Percentiles rank a stretch among this genome's conserved stretches.
Evolutionary conservation across 2,113 vertebrate genomes (phyloP).

Genomic region (Ictalurus punctatus): DNA sequence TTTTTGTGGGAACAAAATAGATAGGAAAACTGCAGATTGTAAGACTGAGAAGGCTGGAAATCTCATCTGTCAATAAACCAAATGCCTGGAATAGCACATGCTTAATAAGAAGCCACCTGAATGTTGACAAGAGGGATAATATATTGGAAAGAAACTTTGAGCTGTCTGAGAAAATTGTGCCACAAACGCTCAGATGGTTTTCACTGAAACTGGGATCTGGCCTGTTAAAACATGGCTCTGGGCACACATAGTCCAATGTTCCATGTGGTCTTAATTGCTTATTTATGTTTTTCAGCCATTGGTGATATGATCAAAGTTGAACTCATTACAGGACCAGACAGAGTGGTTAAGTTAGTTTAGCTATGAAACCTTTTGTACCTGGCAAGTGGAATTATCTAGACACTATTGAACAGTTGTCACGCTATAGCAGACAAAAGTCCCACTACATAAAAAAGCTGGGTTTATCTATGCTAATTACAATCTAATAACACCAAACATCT

Average conservation of each 20-base stretch:
- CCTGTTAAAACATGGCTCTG: conserved; percentile 59
- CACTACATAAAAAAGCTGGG: not conserved
- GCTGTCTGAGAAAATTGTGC: conserved; percentile 61
- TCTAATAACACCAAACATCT: not conserved
- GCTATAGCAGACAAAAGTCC: not conserved
- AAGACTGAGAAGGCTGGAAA: conserved; percentile 64
- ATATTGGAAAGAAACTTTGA: conserved; percentile 66
- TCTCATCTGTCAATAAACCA: conserved; percentile 53
- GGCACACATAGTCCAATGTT: conserved; percentile 56
- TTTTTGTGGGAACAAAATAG: conserved; percentile 49
- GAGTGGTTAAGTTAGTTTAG: not conserved
- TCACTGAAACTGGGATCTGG: conserved; percentile 55
- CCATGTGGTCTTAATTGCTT: conserved; percentile 35
- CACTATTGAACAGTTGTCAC: not conserved
- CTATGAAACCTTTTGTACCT: too few species aligned
- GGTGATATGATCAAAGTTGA: conserved; percentile 8
- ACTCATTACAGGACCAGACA: not conserved
- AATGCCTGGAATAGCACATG: conserved; percentile 66
- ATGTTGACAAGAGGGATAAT: conserved; percentile 63
- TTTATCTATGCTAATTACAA: not conserved
- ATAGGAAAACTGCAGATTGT: conserved; percentile 63
- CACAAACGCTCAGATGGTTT: conserved; percentile 64
- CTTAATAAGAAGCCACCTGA: conserved; percentile 60
- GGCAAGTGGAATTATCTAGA: too few species aligned
- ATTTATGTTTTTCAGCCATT: conserved; percentile 23